Base-by-base conservation (phyloP, 2,888 invertebrate genomes). In the Germaria angustata region DNA sequence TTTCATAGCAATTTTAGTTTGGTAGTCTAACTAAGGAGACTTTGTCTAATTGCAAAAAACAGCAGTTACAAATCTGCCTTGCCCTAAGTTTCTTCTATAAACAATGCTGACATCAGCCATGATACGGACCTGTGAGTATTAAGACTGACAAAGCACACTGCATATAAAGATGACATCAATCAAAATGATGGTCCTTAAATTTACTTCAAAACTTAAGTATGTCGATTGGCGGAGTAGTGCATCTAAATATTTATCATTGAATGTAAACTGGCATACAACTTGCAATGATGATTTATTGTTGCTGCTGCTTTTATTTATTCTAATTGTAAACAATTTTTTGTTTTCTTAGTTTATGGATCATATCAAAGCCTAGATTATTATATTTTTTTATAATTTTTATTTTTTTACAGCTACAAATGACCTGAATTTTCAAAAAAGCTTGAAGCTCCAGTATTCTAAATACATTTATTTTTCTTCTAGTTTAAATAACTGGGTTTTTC, bases 321-420 rank as follows among this genome's bases (percentile, higher is more conserved):
- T 63, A 81, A 73, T 55, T 81, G 73, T 78, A 81, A 81, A 81
- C 73, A 73, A 81, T 51, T 73, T 78, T 81, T 81, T 80, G 28
- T 68, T 68, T 68, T 76, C n/a, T n/a, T 44, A 61, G 77, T 73
- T 78, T 73, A 75, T 78, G 81, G 81, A 75, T 73, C 81, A 81
- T 49, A 73, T 68, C 72, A 78, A 59, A 53, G 69, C 77, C 72
- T 81, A 81, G 81, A 81, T 81, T 76, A 63, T 59, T 55, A 11
- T 46, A 34, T 59, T 68, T 63, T 28, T 34, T 17, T 15, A 17
- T 61, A 32, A 32, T 63, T 75, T 53, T 17, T 44, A 7, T 55
- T 46, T 69, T n/a, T 71, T 71, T 59, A 44, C 63, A 75, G 36
- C 39, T 24, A 61, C n/a, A 77, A 77, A 53, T 81, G 81, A 81